Evolutionary conservation across 1,140 invertebrate genomes (phyloP), one percentile per base, ranked within the genome.

Genomic region (Paraescarpia echinospica): DNA sequence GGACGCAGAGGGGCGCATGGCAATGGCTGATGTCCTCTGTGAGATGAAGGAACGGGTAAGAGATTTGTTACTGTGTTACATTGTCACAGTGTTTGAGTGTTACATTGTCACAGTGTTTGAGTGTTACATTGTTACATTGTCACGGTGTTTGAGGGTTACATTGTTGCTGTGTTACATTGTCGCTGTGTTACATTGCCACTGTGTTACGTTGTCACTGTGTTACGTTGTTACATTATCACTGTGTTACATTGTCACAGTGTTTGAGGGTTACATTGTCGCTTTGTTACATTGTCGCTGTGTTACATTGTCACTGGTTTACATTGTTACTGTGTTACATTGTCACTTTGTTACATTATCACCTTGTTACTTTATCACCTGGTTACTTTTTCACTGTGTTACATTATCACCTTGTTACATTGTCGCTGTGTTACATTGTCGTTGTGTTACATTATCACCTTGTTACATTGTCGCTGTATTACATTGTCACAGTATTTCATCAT

Each of bases 1-100:
- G 14, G 99, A 99, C 96, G 98, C 99, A 89, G 99, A 99, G 96
- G 99, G 99, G 0, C 96, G 99, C 35, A 98, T 99, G 97, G 98
- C 98, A 14, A 99, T 99, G 98, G 98, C 98, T 31, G 99, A 99
- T 96, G 97, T 98, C 6, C 96, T 99, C 8, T 99, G 97, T 95
- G 93, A 95, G 35, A 95, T 96, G 92, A 96, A 96, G 93, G 97
- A 97, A 95, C 97, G 97, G 95, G 97, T 98, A 94, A 95, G 96
- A 90, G 41, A n/a, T n/a, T 91, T 90, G 48, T 51, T 31, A 12
- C 2, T 18, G 4, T 77, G 59, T 77, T 77, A 77, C 35, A 33
- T 31, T 91, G 35, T 35, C 35, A 90, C 27, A 18, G 18, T 35
- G 33, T 90, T 90, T 8, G 1, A 90, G 14, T 90, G 90, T 9